Conservation (phyloP, 2,888 invertebrate genomes). For the Amphipyra tragopoginis region DNA sequence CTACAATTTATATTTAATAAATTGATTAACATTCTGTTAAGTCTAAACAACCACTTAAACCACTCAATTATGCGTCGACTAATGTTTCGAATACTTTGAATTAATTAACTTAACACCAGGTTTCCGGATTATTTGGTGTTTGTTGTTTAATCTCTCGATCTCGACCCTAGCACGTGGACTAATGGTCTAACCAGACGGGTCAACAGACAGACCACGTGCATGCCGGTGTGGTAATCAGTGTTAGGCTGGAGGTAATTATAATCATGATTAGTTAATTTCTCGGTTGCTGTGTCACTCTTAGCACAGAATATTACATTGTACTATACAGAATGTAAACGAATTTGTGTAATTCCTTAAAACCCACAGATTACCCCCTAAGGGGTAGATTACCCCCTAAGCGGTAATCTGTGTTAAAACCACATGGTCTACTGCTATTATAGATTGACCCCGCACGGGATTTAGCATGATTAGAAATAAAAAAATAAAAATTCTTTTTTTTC, state of each 20-base stretch:
- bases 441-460: too few species aligned
- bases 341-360: too few species aligned
- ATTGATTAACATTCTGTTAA: conserved; percentile 22
- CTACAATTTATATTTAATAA: conserved; percentile 10
- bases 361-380: too few species aligned
- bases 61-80: conserved; percentile 38
- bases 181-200: conserved; percentile 7
- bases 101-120: conserved; percentile 40
- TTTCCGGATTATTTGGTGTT: conserved; percentile 27
- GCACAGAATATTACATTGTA: too few species aligned
- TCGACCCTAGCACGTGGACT: conserved; percentile 28
- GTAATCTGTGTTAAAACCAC: too few species aligned
- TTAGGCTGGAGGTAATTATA: not conserved
- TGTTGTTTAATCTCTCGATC: conserved; percentile 38
- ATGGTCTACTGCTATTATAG: too few species aligned
- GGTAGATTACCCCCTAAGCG: too few species aligned
- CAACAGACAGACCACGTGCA: conserved; percentile 11
- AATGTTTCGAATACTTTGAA: conserved; percentile 43
- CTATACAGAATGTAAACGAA: too few species aligned
- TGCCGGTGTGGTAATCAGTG: conserved; percentile 7
- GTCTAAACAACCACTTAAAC: conserved; percentile 27
- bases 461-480: too few species aligned
- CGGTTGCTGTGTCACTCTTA: too few species aligned
- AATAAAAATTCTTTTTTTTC: too few species aligned
- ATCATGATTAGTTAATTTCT: conserved; percentile 5